These are phyloP conservation scores for Carassius auratus DNA, from an alignment of 2,113 vertebrate species.

Conservation along the genomic window DNA sequence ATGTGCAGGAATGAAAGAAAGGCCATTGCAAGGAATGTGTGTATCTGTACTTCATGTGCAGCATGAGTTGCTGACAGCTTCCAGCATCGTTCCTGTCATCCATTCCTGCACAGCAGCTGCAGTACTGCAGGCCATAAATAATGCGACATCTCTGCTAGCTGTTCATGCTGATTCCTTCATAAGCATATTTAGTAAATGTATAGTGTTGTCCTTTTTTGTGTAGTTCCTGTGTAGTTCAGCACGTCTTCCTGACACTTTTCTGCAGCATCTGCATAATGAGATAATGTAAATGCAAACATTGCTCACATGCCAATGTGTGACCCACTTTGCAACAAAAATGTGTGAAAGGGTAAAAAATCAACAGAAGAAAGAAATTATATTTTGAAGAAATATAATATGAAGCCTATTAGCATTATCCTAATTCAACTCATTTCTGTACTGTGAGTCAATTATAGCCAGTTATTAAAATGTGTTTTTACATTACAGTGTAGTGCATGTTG, in stretches of 20 bases:
- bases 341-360: neutral
- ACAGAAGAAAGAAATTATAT: neutral
- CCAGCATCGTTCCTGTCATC: constrained; percentile 43
- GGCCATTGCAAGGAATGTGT: constrained; percentile 66
- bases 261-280: constrained; percentile 23
- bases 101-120: constrained; percentile 57
- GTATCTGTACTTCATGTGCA: constrained; percentile 29
- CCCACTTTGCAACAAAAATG: constrained; percentile 3
- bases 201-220: neutral
- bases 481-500: neutral
- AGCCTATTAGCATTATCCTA: neutral
- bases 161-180: constrained; percentile 5
- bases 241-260: neutral
- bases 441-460: neutral
- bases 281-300: constrained; percentile 12
- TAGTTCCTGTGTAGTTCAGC: neutral
- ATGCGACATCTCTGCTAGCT: constrained; percentile 53
- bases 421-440: neutral
- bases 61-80: neutral
- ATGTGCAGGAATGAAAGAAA: constrained; percentile 39
- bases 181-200: neutral
- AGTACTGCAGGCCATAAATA: constrained; percentile 61
- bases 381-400: neutral
- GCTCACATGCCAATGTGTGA: constrained; percentile 12
- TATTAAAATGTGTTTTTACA: neutral